Evolutionary conservation across 1,140 invertebrate species (phyloP).

Genomic region (Drosophila asahinai): DNA sequence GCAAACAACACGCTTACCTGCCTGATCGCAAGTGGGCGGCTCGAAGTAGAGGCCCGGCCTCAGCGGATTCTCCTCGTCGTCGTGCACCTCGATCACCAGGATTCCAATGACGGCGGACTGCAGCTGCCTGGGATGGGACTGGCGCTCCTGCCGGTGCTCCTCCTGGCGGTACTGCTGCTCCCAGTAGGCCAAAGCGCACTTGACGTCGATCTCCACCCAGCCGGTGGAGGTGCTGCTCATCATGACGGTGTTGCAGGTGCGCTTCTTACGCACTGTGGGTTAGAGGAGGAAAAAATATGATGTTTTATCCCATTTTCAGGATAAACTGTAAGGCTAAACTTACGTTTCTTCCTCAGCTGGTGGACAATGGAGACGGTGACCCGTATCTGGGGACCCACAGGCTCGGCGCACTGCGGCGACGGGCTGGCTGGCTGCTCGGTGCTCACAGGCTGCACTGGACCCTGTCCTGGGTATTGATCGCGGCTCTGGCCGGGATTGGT

Average conservation of each 20-base stretch:
- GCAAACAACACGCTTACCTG: conserved; percentile 85
- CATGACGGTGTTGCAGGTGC: conserved; percentile 82
- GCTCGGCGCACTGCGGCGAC: conserved; percentile 42
- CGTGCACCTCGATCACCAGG: conserved; percentile 81
- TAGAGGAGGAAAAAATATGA: neutral
- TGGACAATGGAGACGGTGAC: conserved; percentile 80
- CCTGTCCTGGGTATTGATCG: conserved; percentile 18
- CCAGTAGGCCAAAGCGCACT: conserved; percentile 79
- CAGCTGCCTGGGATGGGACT: conserved; percentile 12
- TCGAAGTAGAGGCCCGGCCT: conserved; percentile 77
- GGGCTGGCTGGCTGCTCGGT: conserved; percentile 16
- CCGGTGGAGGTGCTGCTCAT: conserved; percentile 69
- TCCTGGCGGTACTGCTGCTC: conserved; percentile 61
- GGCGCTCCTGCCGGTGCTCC: conserved; percentile 31
- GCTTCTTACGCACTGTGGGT: conserved; percentile 77
- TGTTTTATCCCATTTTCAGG: neutral
- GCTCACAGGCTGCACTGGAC: neutral
- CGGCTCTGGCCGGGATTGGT: conserved; percentile 60
- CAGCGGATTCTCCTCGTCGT: conserved; percentile 80
- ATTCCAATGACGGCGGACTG: conserved; percentile 58
- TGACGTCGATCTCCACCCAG: conserved; percentile 84
- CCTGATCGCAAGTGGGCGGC: conserved; percentile 82
- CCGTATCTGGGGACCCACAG: conserved; percentile 71
- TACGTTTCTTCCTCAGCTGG: conserved; percentile 79
- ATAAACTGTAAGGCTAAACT: conserved; percentile 13